Base-by-base conservation (phyloP, 2,888 invertebrate species). In the Stenichneumon culpator region DNA sequence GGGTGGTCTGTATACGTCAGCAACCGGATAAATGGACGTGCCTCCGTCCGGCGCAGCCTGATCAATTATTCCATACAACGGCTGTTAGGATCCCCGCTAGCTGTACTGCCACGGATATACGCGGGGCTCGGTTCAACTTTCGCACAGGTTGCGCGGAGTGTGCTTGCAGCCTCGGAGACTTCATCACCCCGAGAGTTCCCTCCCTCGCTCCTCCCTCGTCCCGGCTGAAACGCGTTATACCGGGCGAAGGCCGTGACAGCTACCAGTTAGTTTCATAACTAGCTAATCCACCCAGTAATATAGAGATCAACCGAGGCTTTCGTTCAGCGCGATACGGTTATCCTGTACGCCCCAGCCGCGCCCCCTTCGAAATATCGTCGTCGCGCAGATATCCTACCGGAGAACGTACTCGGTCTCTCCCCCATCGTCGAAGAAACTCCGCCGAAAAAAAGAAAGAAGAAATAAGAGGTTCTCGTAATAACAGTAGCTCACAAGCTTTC, bases 251-350 rank as follows among this genome's bases (percentile, higher is more conserved):
- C 65, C 68, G 73, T 79, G 79, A 79, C 81, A 79, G 85, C 54
- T 82, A 83, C 78, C 72, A 83, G 83, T 86, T 86, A 93, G 92
- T 92, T 93, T 92, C 92, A 91, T 91, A 93, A 93, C 91, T 90
- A 91, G 90, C 91, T 92, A 93, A 93, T 92, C 92, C 91, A 84
- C 86, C 87, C 88, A 86, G 91, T 93, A 93, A 92, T 93, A 91
- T 89, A 91, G 92, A 92, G 91, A 92, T 93, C 91, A 90, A 87
- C 86, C 60, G 9, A 25, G 47, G 67, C 65, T 78, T 79, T 79
- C 67, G 69, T 78, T 36, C 16, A 44, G 47, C 39, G 22, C 39
- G 50, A 73, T 54, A 63, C 47, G n/a, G 4, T 74, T 69, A 39
- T 36, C 16, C 28, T 36, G 39, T 78, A 78, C 19, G 57, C 25